Percentiles rank a stretch among this genome's conserved stretches.
Evolutionary conservation across 2,888 invertebrate genomes (phyloP).

Genomic region (Poecilobothrus nobilitatus): DNA sequence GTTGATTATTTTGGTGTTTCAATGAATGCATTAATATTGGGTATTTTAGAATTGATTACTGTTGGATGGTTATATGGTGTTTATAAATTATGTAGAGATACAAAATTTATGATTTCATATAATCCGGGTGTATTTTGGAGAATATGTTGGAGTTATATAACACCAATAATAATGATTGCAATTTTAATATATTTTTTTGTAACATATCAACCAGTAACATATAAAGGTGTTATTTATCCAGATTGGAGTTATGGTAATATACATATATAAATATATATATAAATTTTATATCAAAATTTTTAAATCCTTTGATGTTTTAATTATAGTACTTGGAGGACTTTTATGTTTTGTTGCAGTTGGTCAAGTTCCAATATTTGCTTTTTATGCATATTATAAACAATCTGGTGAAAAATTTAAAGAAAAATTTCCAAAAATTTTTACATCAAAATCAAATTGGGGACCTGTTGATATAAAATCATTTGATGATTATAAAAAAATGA

Average conservation of each 20-base stretch:
- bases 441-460: slow-evolving; percentile 50
- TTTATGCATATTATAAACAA: slow-evolving; percentile 35
- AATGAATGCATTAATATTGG: slow-evolving; percentile 60
- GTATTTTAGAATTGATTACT: slow-evolving; percentile 57
- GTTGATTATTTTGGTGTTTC: slow-evolving; percentile 70
- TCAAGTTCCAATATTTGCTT: slow-evolving; percentile 45
- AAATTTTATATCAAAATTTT: background rate
- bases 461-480: slow-evolving; percentile 46
- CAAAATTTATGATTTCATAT: slow-evolving; percentile 70
- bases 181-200: slow-evolving; percentile 64
- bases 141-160: slow-evolving; percentile 66
- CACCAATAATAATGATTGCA: slow-evolving; percentile 59
- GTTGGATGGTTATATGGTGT: slow-evolving; percentile 68
- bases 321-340: slow-evolving; percentile 44
- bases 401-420: slow-evolving; percentile 32
- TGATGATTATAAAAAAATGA: slow-evolving; percentile 48
- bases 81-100: slow-evolving; percentile 58
- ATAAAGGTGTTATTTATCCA: slow-evolving; percentile 54
- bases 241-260: slow-evolving; percentile 52
- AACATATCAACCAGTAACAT: slow-evolving; percentile 52
- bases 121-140: slow-evolving; percentile 68
- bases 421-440: slow-evolving; percentile 43
- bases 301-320: slow-evolving; percentile 10
- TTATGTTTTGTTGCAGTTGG: slow-evolving; percentile 46
- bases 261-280: background rate